Conservation (phyloP, 2,888 invertebrate genomes). For the Polydesmus complanatus region DNA sequence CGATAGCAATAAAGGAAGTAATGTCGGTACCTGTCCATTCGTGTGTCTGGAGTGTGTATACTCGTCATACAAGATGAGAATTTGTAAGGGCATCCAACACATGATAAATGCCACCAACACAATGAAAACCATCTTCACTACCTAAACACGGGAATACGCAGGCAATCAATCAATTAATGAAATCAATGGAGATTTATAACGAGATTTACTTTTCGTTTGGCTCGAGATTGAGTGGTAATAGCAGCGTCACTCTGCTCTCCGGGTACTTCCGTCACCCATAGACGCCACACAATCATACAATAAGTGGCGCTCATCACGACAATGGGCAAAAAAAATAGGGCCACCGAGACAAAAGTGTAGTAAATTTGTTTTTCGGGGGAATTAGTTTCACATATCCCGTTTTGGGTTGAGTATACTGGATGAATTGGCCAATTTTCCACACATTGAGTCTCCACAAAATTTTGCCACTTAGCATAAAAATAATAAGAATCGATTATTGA, state of each 20-base stretch:
- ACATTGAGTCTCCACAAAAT: constrained; percentile 32
- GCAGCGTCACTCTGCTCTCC: constrained; percentile 30
- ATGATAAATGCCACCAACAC: constrained; percentile 27
- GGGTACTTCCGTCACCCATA: constrained; percentile 32
- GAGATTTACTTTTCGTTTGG: constrained; percentile 24
- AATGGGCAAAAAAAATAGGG: constrained; percentile 35
- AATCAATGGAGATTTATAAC: not conserved
- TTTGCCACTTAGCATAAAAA: constrained; percentile 26
- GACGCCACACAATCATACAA: constrained; percentile 32
- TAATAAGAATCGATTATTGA: not conserved
- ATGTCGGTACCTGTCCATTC: constrained; percentile 12
- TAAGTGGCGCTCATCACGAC: constrained; percentile 34
- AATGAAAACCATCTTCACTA: constrained; percentile 26
- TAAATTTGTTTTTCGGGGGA: constrained; percentile 24
- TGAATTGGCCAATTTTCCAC: constrained; percentile 27
- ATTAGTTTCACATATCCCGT: constrained; percentile 20
- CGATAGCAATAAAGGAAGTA: no score
- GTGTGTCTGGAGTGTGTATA: constrained; percentile 10
- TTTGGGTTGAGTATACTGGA: constrained; percentile 13
- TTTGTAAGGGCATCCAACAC: constrained; percentile 28
- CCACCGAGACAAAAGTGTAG: constrained; percentile 29
- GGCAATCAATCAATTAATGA: not conserved
- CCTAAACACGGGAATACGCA: constrained; percentile 11
- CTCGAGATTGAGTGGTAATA: constrained; percentile 26
- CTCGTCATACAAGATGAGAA: constrained; percentile 18